These are phyloP conservation scores for Polyommatus icarus DNA, from an alignment of 2,888 invertebrate genomes.

Conservation along the genomic window DNA sequence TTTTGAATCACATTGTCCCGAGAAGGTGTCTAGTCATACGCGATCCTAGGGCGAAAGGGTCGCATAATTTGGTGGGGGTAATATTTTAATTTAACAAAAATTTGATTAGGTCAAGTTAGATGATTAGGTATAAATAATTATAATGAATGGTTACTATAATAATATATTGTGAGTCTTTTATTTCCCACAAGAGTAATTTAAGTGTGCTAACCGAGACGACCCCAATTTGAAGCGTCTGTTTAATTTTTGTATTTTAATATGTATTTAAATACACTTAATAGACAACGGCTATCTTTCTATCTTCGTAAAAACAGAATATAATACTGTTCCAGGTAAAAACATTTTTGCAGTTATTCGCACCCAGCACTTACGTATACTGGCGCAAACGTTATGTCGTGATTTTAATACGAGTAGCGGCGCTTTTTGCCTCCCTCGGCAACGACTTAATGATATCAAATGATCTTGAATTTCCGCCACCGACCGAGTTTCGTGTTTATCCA, in stretches of 20 bases:
- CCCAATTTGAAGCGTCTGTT: too few relatives aligned
- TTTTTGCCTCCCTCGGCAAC: constrained; percentile 15
- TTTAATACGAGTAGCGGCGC: constrained; percentile 12
- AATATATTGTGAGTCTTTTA: too few relatives aligned
- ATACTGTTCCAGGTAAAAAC: neutral
- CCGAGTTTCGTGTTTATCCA: neutral
- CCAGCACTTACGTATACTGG: neutral
- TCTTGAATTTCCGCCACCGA: constrained; percentile 1
- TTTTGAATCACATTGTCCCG: constrained; percentile 4
- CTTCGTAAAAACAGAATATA: neutral
- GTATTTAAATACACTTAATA: too few relatives aligned
- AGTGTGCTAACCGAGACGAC: too few relatives aligned
- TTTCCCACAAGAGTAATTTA: too few relatives aligned
- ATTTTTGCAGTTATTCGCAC: neutral
- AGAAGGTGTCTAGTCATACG: neutral
- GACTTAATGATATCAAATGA: constrained; percentile 8
- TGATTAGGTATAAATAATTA: too few relatives aligned
- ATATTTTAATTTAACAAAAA: too few relatives aligned
- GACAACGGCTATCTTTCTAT: neutral
- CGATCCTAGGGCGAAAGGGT: too few relatives aligned
- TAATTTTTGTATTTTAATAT: too few relatives aligned
- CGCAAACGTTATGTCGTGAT: neutral
- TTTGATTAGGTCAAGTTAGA: too few relatives aligned
- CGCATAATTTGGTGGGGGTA: too few relatives aligned
- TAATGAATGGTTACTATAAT: too few relatives aligned